These are phyloP conservation scores for Hirudo medicinalis DNA, from an alignment of 1,140 invertebrate genomes.

Conservation along the genomic window DNA sequence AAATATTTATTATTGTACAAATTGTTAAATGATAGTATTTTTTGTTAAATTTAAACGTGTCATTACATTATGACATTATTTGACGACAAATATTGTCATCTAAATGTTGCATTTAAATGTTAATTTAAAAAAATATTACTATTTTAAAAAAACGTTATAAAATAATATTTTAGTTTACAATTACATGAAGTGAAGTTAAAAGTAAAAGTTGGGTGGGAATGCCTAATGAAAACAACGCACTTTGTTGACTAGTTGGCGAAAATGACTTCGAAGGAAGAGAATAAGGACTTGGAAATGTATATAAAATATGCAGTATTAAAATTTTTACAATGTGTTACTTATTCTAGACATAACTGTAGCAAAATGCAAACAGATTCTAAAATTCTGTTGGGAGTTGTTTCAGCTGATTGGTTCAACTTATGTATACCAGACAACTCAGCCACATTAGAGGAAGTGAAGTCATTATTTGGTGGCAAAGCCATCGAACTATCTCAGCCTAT, in stretches of 20 bases:
- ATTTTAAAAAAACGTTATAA: background rate
- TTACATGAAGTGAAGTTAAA: background rate
- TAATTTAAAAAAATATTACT: too few species aligned
- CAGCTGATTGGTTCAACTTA: slow-evolving; percentile 12
- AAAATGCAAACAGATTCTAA: slow-evolving; percentile 2
- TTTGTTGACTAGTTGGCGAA: too few species aligned
- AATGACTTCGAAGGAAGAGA: background rate
- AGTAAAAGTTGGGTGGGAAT: background rate
- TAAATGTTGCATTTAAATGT: too few species aligned
- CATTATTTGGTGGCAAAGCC: background rate
- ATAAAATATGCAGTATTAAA: slow-evolving; percentile 5
- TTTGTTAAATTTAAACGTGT: too few species aligned
- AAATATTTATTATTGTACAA: too few species aligned
- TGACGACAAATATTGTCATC: too few species aligned
- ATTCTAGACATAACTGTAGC: background rate
- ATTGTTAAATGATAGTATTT: too few species aligned
- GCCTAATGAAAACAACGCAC: background rate
- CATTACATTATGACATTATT: too few species aligned
- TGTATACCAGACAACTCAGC: background rate
- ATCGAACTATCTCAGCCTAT: background rate
- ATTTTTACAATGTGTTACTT: slow-evolving; percentile 3
- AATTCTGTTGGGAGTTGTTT: background rate
- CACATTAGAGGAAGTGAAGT: background rate
- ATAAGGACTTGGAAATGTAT: slow-evolving; percentile 11
- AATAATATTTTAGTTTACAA: background rate